phyloP scores from a whole-genome alignment of 2,113 vertebrate genomes.

The Rhea pennata region DNA sequence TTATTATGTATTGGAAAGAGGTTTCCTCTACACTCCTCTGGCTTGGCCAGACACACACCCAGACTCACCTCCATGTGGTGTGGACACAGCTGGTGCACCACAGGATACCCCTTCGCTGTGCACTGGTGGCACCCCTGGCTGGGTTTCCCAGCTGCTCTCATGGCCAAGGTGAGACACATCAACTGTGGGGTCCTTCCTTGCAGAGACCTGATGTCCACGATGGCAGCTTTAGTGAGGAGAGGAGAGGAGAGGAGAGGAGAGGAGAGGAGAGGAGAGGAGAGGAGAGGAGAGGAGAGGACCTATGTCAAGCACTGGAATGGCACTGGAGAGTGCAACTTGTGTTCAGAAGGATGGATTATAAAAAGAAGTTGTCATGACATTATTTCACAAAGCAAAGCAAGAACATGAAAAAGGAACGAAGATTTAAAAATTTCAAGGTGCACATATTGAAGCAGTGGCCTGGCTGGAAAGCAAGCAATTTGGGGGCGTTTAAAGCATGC shows the following conservation, averaged over 20 bases:
- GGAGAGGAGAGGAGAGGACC: too few relatives aligned
- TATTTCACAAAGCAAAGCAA: neutral
- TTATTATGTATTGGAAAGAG: slow-evolving; percentile 75
- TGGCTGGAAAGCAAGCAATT: neutral
- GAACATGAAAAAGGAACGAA: neutral
- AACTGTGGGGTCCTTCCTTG: neutral
- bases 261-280: too few relatives aligned
- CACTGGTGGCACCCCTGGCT: neutral
- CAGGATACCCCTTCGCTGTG: neutral
- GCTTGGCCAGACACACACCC: slow-evolving; percentile 61
- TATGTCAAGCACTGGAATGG: neutral
- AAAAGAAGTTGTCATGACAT: neutral
- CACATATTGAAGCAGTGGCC: neutral
- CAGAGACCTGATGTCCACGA: neutral
- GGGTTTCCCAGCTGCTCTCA: neutral
- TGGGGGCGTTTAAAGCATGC: neutral
- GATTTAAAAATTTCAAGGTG: neutral
- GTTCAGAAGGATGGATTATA: neutral
- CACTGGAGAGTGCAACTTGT: accelerated
- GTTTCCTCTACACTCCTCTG: slow-evolving; percentile 57
- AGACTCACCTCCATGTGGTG: slow-evolving; percentile 57
- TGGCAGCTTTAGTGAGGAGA: neutral
- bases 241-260: too few relatives aligned
- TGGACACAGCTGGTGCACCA: neutral
- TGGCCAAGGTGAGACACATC: neutral